Evolutionary conservation across 2,797 vertebrate genomes (phyloP), one percentile per base, ranked within the genome.

Genomic region (Diglossa cyanea): DNA sequence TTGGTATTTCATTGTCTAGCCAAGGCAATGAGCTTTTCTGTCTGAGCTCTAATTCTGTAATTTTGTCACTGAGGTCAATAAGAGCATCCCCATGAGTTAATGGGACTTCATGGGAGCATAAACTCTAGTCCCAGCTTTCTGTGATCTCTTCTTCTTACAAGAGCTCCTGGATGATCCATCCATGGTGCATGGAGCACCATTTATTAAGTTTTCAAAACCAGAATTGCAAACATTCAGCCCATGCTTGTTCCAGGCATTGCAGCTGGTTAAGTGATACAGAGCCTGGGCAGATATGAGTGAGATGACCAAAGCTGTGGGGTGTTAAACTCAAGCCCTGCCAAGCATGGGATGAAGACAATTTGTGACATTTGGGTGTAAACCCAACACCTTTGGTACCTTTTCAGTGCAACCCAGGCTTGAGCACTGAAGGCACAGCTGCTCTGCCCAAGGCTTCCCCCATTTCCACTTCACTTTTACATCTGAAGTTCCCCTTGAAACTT

Each of bases 1-100:
- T 72, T 75, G 71, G 48, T 31, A 78, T 91, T 94, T 95, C 68
- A 83, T 74, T 80, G 84, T 48, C 72, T 72, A 74, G 42, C 24
- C 4, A 5, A 93, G 68, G 31, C 51, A 88, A 50, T 35, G 75
- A 51, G 42, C 20, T 80, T 47, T 91, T 58, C 42, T 61, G 18
- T 8, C 81, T 54, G 30, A 60, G 20, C 4, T 5, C 31, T 83
- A 62, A 48, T 74, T 93, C 61, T 66, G 47, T 48, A 72, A 88
- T 40, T 26, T 45, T 68, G 18, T 45, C 58, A 89, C 58, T 0
- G 2, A 83, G 33, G 67, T 80, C 75, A 67, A 5, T 19, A 37
- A 7, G n/a, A 74, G 23, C 2, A 0, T 21, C 13, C 8, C 42
- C n/a, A 16, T 10, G 35, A 89, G 35, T 79, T 85, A 79, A 79